A percentile compares a stretch with the other conserved stretches of the same genome.
These are phyloP conservation scores for Theocolax elegans DNA, from an alignment of 1,140 invertebrate genomes.

Conservation along the genomic window DNA sequence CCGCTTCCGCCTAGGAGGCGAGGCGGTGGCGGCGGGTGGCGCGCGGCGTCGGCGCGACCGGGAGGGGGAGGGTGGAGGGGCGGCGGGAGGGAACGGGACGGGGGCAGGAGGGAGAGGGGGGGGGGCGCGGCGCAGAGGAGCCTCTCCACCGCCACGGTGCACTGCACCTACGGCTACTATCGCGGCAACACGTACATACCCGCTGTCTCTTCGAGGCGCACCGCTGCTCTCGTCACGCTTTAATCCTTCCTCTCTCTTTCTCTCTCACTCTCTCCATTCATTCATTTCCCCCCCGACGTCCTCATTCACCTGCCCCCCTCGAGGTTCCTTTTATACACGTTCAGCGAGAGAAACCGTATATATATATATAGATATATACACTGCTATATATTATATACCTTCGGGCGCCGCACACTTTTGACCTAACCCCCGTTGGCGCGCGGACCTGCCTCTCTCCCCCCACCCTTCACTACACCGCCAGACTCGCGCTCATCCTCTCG, in stretches of 20 bases:
- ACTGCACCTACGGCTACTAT: slow-evolving; percentile 54
- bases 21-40: slow-evolving; percentile 4
- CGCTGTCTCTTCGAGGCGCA: neutral
- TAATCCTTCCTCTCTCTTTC: neutral
- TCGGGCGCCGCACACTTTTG: neutral
- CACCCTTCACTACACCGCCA: slow-evolving; percentile 12
- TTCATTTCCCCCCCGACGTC: neutral
- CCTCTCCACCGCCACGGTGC: slow-evolving; percentile 44
- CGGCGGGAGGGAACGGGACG: neutral
- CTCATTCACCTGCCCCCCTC: neutral
- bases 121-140: slow-evolving; percentile 35
- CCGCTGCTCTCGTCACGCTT: slow-evolving; percentile 31
- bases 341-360: too few species aligned
- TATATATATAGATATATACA: too few species aligned
- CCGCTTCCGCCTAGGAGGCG: slow-evolving; percentile 16
- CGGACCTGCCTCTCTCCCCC: neutral
- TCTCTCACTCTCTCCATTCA: neutral
- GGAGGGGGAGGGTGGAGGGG: slow-evolving; percentile 1
- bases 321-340: too few species aligned
- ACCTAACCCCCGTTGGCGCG: neutral
- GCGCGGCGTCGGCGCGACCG: neutral
- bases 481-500: neutral
- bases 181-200: slow-evolving; percentile 49
- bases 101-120: neutral
- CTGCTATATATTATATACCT: too few species aligned